Percentiles rank a stretch among this genome's conserved stretches.
Conservation (phyloP, 2,888 invertebrate species). For the Resseliella maxima region DNA sequence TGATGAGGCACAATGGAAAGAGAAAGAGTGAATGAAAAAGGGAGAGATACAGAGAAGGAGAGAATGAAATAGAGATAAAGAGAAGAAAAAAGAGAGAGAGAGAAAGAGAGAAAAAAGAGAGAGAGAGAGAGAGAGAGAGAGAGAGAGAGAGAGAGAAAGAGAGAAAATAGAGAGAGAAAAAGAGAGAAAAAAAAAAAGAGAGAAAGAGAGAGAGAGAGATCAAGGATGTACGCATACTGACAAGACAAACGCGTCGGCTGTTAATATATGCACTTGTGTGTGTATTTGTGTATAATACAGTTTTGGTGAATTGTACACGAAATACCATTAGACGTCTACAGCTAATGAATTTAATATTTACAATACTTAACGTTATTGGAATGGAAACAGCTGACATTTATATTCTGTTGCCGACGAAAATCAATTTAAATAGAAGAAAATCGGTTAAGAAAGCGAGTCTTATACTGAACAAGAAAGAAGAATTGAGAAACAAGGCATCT, state of each 20-base stretch:
- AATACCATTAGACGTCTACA: neutral
- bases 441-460: too few species aligned
- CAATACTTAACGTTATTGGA: neutral
- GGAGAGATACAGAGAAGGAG: neutral
- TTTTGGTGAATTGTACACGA: neutral
- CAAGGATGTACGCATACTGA: neutral
- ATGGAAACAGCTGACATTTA: conserved; percentile 44
- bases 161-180: too few species aligned
- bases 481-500: too few species aligned
- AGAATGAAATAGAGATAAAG: neutral
- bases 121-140: too few species aligned
- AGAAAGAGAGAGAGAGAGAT: too few species aligned
- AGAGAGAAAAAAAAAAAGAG: too few species aligned
- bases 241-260: neutral
- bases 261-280: neutral
- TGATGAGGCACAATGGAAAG: too few species aligned
- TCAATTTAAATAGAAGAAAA: neutral
- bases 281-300: neutral
- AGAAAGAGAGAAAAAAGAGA: too few species aligned
- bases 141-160: too few species aligned
- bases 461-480: too few species aligned
- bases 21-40: too few species aligned
- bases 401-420: conserved; percentile 22
- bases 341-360: conserved; percentile 44
- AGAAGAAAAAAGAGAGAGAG: neutral